Evolutionary conservation across 2,797 vertebrate genomes (phyloP).

Genomic region (Hoplostethus mediterraneus): DNA sequence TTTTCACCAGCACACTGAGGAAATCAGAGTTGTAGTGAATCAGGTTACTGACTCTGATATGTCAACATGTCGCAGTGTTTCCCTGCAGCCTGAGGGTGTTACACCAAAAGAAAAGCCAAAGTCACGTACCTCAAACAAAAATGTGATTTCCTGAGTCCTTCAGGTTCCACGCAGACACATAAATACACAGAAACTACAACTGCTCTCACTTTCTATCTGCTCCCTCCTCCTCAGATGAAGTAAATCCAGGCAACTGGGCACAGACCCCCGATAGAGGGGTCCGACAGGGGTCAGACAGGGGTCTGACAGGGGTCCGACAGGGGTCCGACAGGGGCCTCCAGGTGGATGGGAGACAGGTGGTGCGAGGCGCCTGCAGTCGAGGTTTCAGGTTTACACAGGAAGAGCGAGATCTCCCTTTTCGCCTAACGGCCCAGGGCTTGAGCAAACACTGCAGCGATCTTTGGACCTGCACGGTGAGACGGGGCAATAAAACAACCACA

Average conservation of each 20-base stretch:
- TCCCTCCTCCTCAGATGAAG: constrained; percentile 19
- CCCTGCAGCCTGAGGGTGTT: not conserved
- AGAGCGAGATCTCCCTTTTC: constrained; percentile 41
- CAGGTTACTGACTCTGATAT: not conserved
- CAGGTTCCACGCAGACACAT: constrained; percentile 22
- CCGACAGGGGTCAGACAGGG: too few species aligned
- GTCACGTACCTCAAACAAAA: constrained; percentile 67
- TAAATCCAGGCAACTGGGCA: constrained; percentile 29
- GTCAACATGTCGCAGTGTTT: not conserved
- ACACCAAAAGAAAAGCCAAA: constrained; percentile 15
- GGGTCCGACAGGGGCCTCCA: constrained; percentile 20
- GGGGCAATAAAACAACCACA: constrained; percentile 58
- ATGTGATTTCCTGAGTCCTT: constrained; percentile 32
- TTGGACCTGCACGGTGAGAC: constrained; percentile 77
- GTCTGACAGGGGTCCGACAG: not conserved
- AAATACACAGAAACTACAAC: constrained; percentile 20
- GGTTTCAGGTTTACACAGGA: constrained; percentile 58
- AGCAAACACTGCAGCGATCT: constrained; percentile 82
- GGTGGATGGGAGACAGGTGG: constrained; percentile 39
- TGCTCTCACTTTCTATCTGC: not conserved
- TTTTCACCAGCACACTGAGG: not conserved
- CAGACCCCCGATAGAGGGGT: not conserved
- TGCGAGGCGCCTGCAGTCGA: constrained; percentile 10
- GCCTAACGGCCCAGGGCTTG: constrained; percentile 46
- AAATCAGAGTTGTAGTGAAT: not conserved